A percentile compares a stretch with the other conserved stretches of the same genome.
Conservation (phyloP, 2,113 vertebrate species). For the Promerops cafer region DNA sequence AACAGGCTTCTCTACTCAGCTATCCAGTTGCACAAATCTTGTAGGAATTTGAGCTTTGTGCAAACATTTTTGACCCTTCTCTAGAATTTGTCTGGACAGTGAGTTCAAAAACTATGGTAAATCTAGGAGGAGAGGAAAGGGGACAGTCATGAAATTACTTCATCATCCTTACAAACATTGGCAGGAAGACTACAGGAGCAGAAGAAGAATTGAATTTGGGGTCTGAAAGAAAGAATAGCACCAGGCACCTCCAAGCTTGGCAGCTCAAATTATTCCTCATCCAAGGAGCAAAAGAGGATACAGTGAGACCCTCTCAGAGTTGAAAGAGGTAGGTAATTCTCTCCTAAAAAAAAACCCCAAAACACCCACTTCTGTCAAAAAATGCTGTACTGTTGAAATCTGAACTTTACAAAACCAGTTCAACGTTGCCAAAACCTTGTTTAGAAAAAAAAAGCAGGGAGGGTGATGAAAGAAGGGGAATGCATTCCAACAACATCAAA, state of each 20-base stretch:
- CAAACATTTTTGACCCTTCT: background rate
- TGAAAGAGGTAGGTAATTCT: background rate
- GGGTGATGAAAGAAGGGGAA: conserved; percentile 37
- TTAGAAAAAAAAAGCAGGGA: background rate
- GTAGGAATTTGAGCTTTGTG: background rate
- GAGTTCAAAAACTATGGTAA: background rate
- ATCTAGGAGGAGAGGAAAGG: background rate
- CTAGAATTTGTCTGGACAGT: background rate
- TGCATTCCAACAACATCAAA: conserved; percentile 46
- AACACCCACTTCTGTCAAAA: background rate
- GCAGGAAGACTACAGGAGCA: background rate
- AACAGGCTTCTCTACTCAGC: background rate
- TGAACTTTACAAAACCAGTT: conserved; percentile 7
- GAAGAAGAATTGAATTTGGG: background rate
- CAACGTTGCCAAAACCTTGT: background rate
- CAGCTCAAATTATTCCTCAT: background rate
- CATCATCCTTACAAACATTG: background rate
- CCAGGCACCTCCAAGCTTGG: background rate
- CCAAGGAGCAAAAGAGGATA: background rate
- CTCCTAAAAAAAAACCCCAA: background rate
- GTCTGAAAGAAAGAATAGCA: background rate
- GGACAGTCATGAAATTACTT: background rate
- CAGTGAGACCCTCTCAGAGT: background rate
- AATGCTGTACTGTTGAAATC: conserved; percentile 4
- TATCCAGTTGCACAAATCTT: background rate